Conservation (phyloP, 2,113 vertebrate species). For the Alexandromys fortis region DNA sequence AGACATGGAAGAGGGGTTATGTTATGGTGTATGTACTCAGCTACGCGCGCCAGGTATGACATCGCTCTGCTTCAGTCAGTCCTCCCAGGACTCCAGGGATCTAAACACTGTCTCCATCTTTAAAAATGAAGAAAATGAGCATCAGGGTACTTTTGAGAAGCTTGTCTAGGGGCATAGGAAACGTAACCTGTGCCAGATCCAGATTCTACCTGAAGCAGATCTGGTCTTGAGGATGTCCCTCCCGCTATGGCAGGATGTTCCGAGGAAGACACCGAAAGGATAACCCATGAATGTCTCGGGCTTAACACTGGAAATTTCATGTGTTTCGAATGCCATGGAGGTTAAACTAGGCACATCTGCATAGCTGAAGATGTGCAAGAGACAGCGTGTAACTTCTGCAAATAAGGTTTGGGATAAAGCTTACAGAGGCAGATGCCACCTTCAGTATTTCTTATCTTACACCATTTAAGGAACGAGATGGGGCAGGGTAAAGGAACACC, state of each 20-base stretch:
- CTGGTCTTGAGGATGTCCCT: not conserved
- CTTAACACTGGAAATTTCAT: not conserved
- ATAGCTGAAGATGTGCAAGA: conserved; percentile 48
- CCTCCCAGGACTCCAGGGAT: not conserved
- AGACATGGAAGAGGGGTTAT: not conserved
- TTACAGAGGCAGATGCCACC: not conserved
- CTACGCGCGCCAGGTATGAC: not conserved
- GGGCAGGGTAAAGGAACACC: conserved; percentile 9
- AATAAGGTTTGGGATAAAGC: conserved; percentile 43
- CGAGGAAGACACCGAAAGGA: not conserved
- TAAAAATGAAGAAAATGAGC: conserved; percentile 33
- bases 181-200: not conserved
- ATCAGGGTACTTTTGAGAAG: conserved; percentile 28
- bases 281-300: not conserved
- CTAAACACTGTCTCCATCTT: conserved; percentile 12
- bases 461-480: conserved; percentile 56
- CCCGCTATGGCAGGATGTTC: not conserved
- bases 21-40: not conserved
- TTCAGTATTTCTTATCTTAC: conserved; percentile 34
- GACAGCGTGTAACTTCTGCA: conserved; percentile 36
- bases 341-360: conserved; percentile 13
- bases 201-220: not conserved
- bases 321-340: conserved; percentile 2
- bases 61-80: not conserved
- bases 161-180: not conserved